Percentiles rank a stretch among this genome's conserved stretches.
These are phyloP conservation scores for Champsocephalus esox DNA, from an alignment of 2,797 vertebrate species.

Conservation along the genomic window DNA sequence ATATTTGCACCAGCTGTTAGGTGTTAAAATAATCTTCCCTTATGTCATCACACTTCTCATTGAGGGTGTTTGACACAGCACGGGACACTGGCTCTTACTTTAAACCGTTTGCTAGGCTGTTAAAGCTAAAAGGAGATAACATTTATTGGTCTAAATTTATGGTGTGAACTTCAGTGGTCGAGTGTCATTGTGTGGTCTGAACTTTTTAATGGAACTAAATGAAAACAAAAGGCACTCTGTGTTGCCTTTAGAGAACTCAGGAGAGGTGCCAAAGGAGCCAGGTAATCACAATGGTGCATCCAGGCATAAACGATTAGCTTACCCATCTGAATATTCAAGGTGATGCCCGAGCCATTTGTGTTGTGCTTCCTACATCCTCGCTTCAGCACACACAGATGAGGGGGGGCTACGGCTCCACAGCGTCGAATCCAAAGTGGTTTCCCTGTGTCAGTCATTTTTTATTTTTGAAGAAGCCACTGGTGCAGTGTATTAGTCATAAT, in stretches of 20 bases:
- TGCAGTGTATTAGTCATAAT: constrained; percentile 99
- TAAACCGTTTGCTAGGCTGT: constrained; percentile 35
- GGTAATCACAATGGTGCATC: constrained; percentile 93
- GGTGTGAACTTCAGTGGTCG: constrained; percentile 6
- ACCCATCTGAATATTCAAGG: constrained; percentile 97
- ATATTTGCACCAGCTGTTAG: constrained; percentile 66
- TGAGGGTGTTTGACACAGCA: constrained; percentile 60
- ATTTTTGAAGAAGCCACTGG: constrained; percentile 94
- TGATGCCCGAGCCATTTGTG: constrained; percentile 95
- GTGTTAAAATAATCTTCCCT: constrained; percentile 57
- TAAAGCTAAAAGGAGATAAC: constrained; percentile 26
- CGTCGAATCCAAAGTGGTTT: constrained; percentile 92
- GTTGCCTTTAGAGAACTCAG: constrained; percentile 54
- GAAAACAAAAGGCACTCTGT: constrained; percentile 61
- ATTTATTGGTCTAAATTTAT: constrained; percentile 23
- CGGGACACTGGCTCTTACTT: constrained; percentile 18
- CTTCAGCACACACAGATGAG: constrained; percentile 93
- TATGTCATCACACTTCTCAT: constrained; percentile 40
- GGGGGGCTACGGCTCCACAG: constrained; percentile 85
- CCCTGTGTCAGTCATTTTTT: constrained; percentile 97
- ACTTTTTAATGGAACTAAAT: constrained; percentile 66
- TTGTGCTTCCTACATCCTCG: constrained; percentile 94
- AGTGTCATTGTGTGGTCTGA: constrained; percentile 46
- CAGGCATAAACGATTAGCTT: constrained; percentile 95
- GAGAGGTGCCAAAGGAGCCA: constrained; percentile 91